Evolutionary conservation across 2,888 invertebrate genomes (phyloP).

Genomic region (Stramonita haemastoma): DNA sequence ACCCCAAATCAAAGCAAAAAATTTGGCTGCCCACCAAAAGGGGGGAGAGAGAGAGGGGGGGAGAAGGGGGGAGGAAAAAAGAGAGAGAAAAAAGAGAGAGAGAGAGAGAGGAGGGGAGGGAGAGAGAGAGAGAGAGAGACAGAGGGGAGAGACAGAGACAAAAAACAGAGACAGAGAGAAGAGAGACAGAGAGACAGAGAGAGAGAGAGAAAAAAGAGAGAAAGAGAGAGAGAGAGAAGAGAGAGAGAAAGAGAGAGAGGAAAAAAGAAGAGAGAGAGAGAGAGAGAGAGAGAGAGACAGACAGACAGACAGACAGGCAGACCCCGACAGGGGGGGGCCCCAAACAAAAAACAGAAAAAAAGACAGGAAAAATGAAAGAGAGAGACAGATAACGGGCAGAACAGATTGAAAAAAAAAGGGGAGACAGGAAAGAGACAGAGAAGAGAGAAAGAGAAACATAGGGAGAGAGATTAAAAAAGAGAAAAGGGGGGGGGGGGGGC

Average conservation of each 20-base stretch:
- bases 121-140: no score
- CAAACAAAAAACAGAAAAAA: no score
- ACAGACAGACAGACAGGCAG: not conserved
- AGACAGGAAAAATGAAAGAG: no score
- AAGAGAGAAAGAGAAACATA: not conserved
- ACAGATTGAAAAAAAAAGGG: not conserved
- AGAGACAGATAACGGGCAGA: no score
- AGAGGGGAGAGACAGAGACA: not conserved
- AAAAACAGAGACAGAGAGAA: no score
- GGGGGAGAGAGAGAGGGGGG: not conserved
- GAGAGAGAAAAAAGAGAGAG: not conserved
- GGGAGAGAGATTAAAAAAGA: not conserved
- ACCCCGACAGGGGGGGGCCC: no score
- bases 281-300: not conserved
- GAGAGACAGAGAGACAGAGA: no score
- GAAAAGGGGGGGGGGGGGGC: not conserved
- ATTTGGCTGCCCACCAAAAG: not conserved
- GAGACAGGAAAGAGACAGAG: not conserved
- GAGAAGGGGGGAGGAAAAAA: no score
- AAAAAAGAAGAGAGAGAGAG: not conserved
- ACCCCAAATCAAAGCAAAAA: not conserved
- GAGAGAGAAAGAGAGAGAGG: not conserved
- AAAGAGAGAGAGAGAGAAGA: not conserved
- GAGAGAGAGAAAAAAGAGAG: no score
- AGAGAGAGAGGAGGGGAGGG: no score